Percentiles rank a stretch among this genome's conserved stretches.
These are phyloP conservation scores for Aplocera efformata DNA, from an alignment of 2,888 invertebrate species.

Conservation along the genomic window DNA sequence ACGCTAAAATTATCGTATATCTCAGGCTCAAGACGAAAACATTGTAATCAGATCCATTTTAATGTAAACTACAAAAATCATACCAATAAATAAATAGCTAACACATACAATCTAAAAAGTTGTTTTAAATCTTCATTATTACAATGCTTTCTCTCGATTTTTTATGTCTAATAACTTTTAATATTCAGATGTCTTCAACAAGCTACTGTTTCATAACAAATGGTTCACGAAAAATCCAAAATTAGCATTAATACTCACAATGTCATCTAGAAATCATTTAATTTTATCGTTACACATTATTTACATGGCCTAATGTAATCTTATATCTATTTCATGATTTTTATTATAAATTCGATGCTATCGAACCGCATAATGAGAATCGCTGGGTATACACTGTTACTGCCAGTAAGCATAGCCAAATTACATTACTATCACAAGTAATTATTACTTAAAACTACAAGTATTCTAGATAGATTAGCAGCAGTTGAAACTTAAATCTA, in stretches of 20 bases:
- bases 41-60: constrained; percentile 12
- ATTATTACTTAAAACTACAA: constrained; percentile 10
- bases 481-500: constrained; percentile 1
- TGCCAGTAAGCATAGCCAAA: constrained; percentile 26
- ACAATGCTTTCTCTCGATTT: constrained; percentile 12
- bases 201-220: constrained; percentile 2
- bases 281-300: constrained; percentile 6
- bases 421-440: constrained; percentile 29
- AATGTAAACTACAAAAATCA: constrained; percentile 9
- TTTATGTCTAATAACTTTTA: not conserved
- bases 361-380: constrained; percentile 23
- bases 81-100: no score
- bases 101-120: not conserved
- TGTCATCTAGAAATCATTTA: constrained; percentile 7
- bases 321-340: constrained; percentile 18
- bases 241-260: constrained; percentile 6
- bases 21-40: constrained; percentile 22
- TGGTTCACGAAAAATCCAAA: constrained; percentile 6
- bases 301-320: constrained; percentile 9
- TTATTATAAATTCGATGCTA: constrained; percentile 29
- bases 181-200: constrained; percentile 7
- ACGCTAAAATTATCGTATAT: constrained; percentile 17
- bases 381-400: constrained; percentile 14
- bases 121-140: not conserved
- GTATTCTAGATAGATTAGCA: constrained; percentile 1